These are phyloP conservation scores for Hycleus phaleratus DNA, from an alignment of 1,140 invertebrate genomes.

Conservation along the genomic window DNA sequence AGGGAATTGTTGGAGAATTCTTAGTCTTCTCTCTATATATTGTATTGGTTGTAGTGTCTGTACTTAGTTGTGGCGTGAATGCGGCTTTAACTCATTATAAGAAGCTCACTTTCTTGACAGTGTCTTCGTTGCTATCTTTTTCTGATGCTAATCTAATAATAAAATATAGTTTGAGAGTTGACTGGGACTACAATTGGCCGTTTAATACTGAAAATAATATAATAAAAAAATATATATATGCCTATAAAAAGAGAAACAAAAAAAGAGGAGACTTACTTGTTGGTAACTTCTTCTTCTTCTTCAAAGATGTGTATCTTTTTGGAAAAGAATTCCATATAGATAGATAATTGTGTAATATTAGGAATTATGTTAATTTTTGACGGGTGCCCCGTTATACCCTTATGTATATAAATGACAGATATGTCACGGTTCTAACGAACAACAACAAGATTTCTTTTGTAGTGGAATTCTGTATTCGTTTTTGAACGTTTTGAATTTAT, in stretches of 20 bases:
- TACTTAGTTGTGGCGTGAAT: no score
- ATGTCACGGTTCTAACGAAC: conserved; percentile 8
- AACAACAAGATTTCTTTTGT: conserved; percentile 4
- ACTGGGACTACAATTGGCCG: no score
- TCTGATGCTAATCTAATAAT: no score
- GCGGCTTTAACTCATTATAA: no score
- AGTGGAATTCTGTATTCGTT: neutral
- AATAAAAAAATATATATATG: neutral
- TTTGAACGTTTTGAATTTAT: conserved; percentile 6
- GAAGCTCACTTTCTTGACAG: no score
- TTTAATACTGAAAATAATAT: no score
- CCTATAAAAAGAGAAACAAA: conserved; percentile 6
- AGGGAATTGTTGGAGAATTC: no score
- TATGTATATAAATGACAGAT: conserved; percentile 5
- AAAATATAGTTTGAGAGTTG: no score
- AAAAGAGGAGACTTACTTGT: conserved; percentile 3
- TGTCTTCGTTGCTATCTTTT: no score
- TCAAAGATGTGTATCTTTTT: conserved; percentile 1
- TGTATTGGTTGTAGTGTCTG: no score
- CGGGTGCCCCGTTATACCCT: neutral
- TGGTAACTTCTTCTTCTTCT: conserved; percentile 2
- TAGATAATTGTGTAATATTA: conserved; percentile 2
- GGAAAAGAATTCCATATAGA: conserved; percentile 7
- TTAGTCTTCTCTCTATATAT: no score
- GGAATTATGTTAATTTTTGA: conserved; percentile 9